Evolutionary conservation across 2,797 vertebrate species (phyloP), one percentile per base, ranked within the genome.

Genomic region (Cryptoblepharus egeriae): DNA sequence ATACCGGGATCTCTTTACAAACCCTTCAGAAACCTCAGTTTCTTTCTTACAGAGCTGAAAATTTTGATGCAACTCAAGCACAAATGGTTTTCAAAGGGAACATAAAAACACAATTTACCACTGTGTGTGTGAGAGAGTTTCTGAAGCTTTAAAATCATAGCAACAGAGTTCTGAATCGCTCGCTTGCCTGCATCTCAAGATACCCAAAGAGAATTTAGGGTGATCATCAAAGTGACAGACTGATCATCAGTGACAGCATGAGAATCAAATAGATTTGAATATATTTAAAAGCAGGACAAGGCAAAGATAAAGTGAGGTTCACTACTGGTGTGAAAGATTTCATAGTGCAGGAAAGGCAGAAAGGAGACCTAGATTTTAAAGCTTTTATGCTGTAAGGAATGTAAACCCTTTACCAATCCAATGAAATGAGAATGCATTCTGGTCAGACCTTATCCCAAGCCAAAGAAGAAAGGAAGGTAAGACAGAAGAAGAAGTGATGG

Each of bases 401-500:
- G 30, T 3, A 10, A 37, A 16, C 63, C 28, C 37, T n/a, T n/a
- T n/a, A 30, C 55, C 60, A 55, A 78, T 60, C 52, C 35, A 78
- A 79, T 49, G 49, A 42, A 37, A 32, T 32, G 26, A 57, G 71
- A 64, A 70, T 45, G 39, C 55, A 63, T 79, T 72, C 55, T 78
- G 39, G 52, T 79, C 39, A 32, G 55, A 67, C 63, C n/a, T 63
- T 28, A 18, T 55, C 30, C n/a, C 39, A n/a, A 70, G 72, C 57
- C 61, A 35, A 65, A 45, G 74, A 42, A 75, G 28, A 72, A 35
- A 35, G 71, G 92, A 84, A 81, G 79, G 89, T 90, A 92, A 81
- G 88, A 88, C 85, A 79, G 74, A 79, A 84, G 92, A 84, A 85
- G 88, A 85, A 79, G 89, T 88, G 82, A 88, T 78, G 85, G 52